These are phyloP conservation scores for Eudemis profundana DNA, from an alignment of 2,888 invertebrate genomes.

Conservation along the genomic window DNA sequence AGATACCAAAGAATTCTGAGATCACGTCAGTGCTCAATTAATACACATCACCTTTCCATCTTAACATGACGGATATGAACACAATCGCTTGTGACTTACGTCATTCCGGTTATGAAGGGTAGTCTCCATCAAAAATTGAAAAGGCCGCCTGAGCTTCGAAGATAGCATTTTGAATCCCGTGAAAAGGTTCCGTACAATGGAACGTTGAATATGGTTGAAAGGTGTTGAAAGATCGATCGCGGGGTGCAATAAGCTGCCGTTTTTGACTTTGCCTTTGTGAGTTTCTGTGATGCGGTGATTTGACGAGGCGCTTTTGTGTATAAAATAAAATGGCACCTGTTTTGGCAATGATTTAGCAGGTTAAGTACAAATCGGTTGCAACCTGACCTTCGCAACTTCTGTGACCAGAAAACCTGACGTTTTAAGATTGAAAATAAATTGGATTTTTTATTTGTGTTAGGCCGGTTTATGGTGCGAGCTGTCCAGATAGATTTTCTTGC, in stretches of 20 bases:
- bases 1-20: background rate
- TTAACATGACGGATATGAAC: background rate
- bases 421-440: too few species aligned
- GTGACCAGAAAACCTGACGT: too few species aligned
- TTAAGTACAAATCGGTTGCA: too few species aligned
- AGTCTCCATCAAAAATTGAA: conserved; percentile 40
- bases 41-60: background rate
- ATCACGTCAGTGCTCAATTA: conserved; percentile 10
- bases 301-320: too few species aligned
- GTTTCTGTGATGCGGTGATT: background rate
- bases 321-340: too few species aligned
- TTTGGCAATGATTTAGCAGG: too few species aligned
- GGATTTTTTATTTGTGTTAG: too few species aligned
- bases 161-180: conserved; percentile 54
- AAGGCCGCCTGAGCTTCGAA: conserved; percentile 53
- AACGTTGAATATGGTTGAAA: conserved; percentile 38
- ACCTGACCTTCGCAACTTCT: too few species aligned
- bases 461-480: too few species aligned
- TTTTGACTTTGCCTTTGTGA: background rate
- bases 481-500: too few species aligned
- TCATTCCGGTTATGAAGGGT: background rate
- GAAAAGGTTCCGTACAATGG: conserved; percentile 47
- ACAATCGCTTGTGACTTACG: background rate
- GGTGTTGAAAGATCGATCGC: conserved; percentile 51
- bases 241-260: conserved; percentile 35